Base-by-base conservation (phyloP, 30 jellyfish, hydroid and myxozoan species). In the Turritopsis dohrnii region DNA sequence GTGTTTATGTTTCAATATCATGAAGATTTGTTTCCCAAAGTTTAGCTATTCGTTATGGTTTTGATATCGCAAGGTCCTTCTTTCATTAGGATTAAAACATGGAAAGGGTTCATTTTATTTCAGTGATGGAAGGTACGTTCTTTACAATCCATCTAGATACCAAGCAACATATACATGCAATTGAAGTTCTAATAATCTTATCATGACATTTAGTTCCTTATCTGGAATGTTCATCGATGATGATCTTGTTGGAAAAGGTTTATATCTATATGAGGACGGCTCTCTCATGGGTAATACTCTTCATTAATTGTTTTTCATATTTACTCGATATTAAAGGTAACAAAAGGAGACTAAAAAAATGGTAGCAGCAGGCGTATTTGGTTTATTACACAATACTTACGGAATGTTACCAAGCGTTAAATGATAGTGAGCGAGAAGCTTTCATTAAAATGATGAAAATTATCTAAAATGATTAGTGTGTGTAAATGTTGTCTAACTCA, bases 31-130 rank as follows among this genome's bases (percentile, higher is more conserved):
- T n/a, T n/a, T n/a, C n/a, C n/a, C n/a, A n/a, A n/a, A n/a, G n/a
- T n/a, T n/a, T n/a, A n/a, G n/a, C n/a, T n/a, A n/a, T n/a, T n/a
- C n/a, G n/a, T n/a, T n/a, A n/a, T n/a, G n/a, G n/a, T 41, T 41
- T 41, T 41, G 60, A 23, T 28, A 79, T 29, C 53, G 28, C n/a
- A 74, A 31, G 21, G 21, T n/a, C n/a, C 77, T 65, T 72, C n/a
- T 71, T 22, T 4, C 77, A 83, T 28, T 88, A 93, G 98, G 96
- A 3, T 65, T 53, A 16, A 93, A 93, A 79, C 84, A 88, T 19
- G 98, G 98, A 31, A 88, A 79, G 65, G 98, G 98, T 17, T 79
- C 90, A 53, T 93, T 93, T 72, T 81, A 74, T 81, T 93, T 93
- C 76, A 27, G 74, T 52, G 98, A 88, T 88, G 96, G 98, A 24